These are phyloP conservation scores for Gasterosteus nipponicus DNA, from an alignment of 2,113 vertebrate species.

Conservation along the genomic window DNA sequence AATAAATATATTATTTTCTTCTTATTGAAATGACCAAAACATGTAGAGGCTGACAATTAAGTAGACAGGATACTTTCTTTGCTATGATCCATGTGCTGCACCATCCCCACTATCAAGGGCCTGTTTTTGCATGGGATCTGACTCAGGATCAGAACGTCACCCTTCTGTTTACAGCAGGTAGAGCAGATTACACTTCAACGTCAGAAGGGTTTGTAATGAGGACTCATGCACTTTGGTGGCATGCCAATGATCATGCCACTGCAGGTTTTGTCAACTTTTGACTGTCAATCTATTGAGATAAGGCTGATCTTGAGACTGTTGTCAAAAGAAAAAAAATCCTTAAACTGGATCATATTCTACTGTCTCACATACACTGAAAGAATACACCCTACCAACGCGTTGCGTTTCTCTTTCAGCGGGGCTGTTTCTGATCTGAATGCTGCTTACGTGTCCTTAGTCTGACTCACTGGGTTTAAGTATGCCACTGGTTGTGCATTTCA, in stretches of 20 bases:
- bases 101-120: not conserved
- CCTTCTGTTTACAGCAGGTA: constrained; percentile 8
- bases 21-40: constrained; percentile 58
- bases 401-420: not conserved
- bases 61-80: constrained; percentile 36
- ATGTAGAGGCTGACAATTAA: constrained; percentile 37
- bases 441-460: not conserved
- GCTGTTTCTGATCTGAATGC: not conserved
- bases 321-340: not conserved
- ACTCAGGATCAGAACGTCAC: constrained; percentile 6
- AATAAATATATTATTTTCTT: constrained; percentile 36
- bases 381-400: not conserved
- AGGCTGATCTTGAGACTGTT: not conserved
- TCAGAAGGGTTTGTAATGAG: not conserved
- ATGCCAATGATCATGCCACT: constrained; percentile 1
- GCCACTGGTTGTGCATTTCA: not conserved
- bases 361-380: not conserved
- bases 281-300: not conserved
- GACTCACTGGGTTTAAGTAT: not conserved
- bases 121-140: constrained; percentile 1
- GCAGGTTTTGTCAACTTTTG: constrained; percentile 7
- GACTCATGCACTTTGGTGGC: constrained; percentile 6
- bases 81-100: constrained; percentile 21
- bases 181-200: not conserved
- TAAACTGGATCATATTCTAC: not conserved